Percentiles rank a stretch among this genome's conserved stretches.
phyloP scores from a whole-genome alignment of 2,888 invertebrate genomes.

The Drosophila hamatofila region DNA sequence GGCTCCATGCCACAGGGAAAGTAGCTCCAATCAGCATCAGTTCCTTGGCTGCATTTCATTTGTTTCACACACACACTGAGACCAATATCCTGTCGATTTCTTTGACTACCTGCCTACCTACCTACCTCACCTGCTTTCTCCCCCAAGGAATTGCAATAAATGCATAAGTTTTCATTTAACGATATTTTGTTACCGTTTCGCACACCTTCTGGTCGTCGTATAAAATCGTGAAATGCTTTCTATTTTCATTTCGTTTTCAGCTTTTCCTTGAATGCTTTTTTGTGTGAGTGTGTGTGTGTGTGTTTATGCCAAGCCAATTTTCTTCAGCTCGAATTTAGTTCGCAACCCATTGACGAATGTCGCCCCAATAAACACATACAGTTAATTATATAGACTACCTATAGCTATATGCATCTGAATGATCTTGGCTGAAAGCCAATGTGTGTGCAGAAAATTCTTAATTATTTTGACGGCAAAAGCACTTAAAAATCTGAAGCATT shows the following conservation, averaged over 20 bases:
- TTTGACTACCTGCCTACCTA: too few species aligned
- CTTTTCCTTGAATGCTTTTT: neutral
- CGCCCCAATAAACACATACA: neutral
- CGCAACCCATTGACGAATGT: slow-evolving; percentile 8
- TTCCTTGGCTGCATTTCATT: slow-evolving; percentile 53
- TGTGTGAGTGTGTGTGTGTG: neutral
- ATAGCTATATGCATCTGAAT: slow-evolving; percentile 1
- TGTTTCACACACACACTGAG: slow-evolving; percentile 33
- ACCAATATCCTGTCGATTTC: slow-evolving; percentile 49
- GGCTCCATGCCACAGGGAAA: slow-evolving; percentile 20
- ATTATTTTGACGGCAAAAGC: neutral
- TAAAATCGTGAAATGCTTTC: slow-evolving; percentile 41
- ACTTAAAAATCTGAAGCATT: neutral
- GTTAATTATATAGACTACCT: neutral
- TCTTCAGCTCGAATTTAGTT: slow-evolving; percentile 4
- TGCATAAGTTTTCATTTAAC: slow-evolving; percentile 79
- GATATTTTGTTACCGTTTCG: slow-evolving; percentile 71
- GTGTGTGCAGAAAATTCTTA: neutral
- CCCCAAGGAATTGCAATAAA: slow-evolving; percentile 62
- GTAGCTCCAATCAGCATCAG: neutral
- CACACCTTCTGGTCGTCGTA: slow-evolving; percentile 60
- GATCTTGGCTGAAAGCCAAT: slow-evolving; percentile 4
- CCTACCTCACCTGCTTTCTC: slow-evolving; percentile 10
- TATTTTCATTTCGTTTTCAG: slow-evolving; percentile 43
- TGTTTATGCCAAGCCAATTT: slow-evolving; percentile 32